These are phyloP conservation scores for Plebejus melissa DNA, from an alignment of 2,888 invertebrate genomes.

Conservation along the genomic window DNA sequence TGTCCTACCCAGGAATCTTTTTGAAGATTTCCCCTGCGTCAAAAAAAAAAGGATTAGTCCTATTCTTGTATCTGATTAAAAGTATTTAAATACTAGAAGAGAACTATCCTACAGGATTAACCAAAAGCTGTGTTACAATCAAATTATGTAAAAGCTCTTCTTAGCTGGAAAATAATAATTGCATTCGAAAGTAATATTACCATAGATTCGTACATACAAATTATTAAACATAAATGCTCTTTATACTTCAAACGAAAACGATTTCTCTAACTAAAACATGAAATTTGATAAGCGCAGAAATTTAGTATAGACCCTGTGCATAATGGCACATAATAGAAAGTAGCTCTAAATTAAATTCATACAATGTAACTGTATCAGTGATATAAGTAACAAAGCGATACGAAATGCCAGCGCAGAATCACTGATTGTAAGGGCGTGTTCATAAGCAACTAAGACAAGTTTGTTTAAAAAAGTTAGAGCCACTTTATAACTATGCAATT, in stretches of 20 bases:
- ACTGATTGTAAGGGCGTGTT: slow-evolving; percentile 55
- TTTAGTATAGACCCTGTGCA: neutral
- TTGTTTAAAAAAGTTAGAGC: neutral
- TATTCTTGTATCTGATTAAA: too few species aligned
- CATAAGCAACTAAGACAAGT: slow-evolving; percentile 39
- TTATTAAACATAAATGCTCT: neutral
- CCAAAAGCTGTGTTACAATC: too few species aligned
- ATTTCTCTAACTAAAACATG: slow-evolving; percentile 14
- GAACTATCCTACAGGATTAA: too few species aligned
- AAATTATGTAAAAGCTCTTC: too few species aligned
- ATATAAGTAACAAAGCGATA: slow-evolving; percentile 55
- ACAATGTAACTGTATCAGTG: slow-evolving; percentile 50
- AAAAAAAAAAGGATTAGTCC: too few species aligned
- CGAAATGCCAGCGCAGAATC: slow-evolving; percentile 68
- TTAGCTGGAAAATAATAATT: too few species aligned
- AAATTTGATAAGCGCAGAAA: neutral
- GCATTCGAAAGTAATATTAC: too few species aligned
- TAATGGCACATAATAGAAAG: slow-evolving; percentile 33
- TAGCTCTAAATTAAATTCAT: slow-evolving; percentile 30
- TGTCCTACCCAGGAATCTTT: too few species aligned
- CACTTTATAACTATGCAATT: too few species aligned
- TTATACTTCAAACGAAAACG: neutral
- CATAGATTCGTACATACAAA: too few species aligned
- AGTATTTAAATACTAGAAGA: too few species aligned
- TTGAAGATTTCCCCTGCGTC: too few species aligned